phyloP scores from a whole-genome alignment of 2,113 vertebrate species.

The Pteropus alecto region DNA sequence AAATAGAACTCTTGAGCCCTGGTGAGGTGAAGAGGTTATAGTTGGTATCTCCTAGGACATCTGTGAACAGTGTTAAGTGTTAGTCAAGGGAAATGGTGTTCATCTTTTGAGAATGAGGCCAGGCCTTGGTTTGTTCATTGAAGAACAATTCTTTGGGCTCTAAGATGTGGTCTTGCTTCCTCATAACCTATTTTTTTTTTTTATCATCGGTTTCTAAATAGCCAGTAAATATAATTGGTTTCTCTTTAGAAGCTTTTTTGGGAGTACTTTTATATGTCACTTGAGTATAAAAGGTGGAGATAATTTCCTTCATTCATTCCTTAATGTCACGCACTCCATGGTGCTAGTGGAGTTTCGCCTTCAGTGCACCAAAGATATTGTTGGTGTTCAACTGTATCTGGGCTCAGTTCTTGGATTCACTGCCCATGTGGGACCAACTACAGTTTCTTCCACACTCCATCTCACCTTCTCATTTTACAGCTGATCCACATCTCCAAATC shows the following conservation, averaged over 20 bases:
- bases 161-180: neutral
- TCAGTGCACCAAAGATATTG: neutral
- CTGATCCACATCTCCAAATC: neutral
- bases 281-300: neutral
- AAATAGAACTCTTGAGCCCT: neutral
- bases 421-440: neutral
- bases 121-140: neutral
- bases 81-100: neutral
- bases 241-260: constrained; percentile 6
- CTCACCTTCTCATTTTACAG: neutral
- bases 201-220: neutral
- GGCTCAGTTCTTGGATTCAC: neutral
- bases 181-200: neutral
- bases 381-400: neutral
- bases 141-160: neutral
- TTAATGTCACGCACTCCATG: neutral
- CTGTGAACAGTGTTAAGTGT: neutral
- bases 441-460: neutral
- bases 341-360: neutral
- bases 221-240: neutral
- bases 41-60: neutral
- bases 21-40: neutral
- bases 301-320: neutral
- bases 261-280: neutral
- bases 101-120: neutral